These are phyloP conservation scores for Ostrea edulis DNA, from an alignment of 1,140 invertebrate genomes.

Conservation along the genomic window DNA sequence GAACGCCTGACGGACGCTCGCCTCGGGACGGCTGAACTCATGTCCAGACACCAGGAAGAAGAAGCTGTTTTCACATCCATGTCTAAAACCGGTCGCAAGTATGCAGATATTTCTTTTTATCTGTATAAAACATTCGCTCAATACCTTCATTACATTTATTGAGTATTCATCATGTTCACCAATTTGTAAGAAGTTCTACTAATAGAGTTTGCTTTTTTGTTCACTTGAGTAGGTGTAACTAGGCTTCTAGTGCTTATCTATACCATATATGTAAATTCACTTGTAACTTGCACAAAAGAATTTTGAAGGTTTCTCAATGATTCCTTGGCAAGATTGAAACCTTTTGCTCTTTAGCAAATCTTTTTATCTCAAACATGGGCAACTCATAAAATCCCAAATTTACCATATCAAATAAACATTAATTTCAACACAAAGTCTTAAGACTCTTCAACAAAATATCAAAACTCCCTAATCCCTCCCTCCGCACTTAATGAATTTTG, in stretches of 20 bases:
- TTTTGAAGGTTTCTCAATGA: neutral
- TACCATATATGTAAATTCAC: neutral
- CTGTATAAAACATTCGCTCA: too few species aligned
- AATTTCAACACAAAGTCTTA: neutral
- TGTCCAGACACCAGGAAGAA: neutral
- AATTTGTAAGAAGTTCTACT: neutral
- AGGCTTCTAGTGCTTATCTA: neutral
- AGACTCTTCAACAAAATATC: constrained; percentile 30
- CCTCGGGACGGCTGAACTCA: neutral
- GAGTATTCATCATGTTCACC: neutral
- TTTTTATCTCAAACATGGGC: constrained; percentile 21
- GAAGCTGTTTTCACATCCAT: neutral
- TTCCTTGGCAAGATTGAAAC: constrained; percentile 1
- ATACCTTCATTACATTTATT: too few species aligned
- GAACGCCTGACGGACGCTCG: neutral
- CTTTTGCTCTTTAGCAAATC: neutral
- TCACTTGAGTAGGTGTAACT: neutral
- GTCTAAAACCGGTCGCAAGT: constrained; percentile 8
- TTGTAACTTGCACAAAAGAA: neutral
- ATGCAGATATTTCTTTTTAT: neutral
- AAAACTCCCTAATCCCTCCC: neutral
- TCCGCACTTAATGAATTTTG: neutral
- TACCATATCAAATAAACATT: neutral
- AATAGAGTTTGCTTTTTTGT: neutral
- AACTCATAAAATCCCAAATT: constrained; percentile 10